Evolutionary conservation across 2,113 vertebrate species (phyloP).

Genomic region (Pavo muticus): DNA sequence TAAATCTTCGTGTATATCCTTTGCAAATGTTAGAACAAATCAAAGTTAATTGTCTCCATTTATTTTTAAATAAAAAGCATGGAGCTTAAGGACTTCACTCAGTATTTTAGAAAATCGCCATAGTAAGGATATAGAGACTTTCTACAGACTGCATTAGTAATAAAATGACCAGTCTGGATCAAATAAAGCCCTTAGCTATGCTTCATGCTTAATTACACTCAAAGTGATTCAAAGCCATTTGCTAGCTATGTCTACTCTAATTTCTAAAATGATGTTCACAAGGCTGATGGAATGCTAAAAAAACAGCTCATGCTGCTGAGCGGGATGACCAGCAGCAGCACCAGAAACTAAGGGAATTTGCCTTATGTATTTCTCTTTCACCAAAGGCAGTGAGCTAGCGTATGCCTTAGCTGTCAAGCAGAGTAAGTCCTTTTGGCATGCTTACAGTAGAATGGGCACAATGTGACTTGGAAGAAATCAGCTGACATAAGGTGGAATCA

Average conservation of each 20-base stretch:
- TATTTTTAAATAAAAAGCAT: constrained; percentile 38
- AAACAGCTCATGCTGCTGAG: not conserved
- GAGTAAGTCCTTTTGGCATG: constrained; percentile 49
- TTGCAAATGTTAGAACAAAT: constrained; percentile 18
- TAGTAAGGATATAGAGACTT: not conserved
- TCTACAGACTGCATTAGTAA: constrained; percentile 10
- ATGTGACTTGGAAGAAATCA: constrained; percentile 75
- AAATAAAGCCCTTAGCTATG: constrained; percentile 60
- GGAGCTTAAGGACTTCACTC: not conserved
- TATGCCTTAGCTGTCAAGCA: constrained; percentile 67
- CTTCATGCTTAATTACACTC: constrained; percentile 66
- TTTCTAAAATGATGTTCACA: constrained; percentile 46
- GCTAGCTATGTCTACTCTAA: constrained; percentile 52
- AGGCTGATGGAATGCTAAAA: constrained; percentile 10
- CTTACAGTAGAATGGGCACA: not conserved
- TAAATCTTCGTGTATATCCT: not conserved
- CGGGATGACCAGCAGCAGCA: constrained; percentile 15
- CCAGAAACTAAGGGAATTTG: constrained; percentile 15
- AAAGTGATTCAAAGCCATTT: constrained; percentile 63
- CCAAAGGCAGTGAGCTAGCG: not conserved
- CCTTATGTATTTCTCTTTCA: not conserved
- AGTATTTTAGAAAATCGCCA: not conserved
- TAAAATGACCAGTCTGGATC: constrained; percentile 66
- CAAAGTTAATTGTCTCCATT: constrained; percentile 32
- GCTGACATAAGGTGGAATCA: constrained; percentile 74